phyloP scores from a whole-genome alignment of 2,888 invertebrate species.

The Gandaritis pyraliata region DNA sequence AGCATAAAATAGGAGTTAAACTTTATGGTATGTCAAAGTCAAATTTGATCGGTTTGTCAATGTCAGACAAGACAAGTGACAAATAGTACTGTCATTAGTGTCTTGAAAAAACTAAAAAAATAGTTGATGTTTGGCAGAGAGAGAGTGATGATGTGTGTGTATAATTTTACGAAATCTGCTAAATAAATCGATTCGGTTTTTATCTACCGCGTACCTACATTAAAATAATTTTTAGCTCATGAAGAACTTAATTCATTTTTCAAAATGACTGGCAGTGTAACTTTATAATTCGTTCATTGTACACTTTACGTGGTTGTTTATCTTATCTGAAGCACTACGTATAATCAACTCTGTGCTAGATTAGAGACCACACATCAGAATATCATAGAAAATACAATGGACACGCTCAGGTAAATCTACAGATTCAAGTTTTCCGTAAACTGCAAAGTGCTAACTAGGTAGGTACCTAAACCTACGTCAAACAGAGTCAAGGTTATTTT shows the following conservation, averaged over 20 bases:
- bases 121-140: slow-evolving; percentile 2
- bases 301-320: slow-evolving; percentile 21
- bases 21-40: no score
- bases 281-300: slow-evolving; percentile 8
- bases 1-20: background rate
- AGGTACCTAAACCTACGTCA: slow-evolving; percentile 17
- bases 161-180: background rate
- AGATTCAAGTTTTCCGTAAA: slow-evolving; percentile 18
- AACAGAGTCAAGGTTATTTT: background rate
- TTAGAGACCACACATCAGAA: slow-evolving; percentile 18
- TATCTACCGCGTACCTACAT: background rate
- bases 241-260: background rate
- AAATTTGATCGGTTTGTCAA: no score
- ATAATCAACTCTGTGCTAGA: slow-evolving; percentile 27
- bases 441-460: slow-evolving; percentile 22
- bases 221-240: background rate
- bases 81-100: no score
- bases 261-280: slow-evolving; percentile 11
- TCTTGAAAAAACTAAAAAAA: background rate
- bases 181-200: slow-evolving; percentile 4
- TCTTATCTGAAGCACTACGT: slow-evolving; percentile 35
- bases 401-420: slow-evolving; percentile 59
- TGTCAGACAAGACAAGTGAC: no score
- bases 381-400: slow-evolving; percentile 50
- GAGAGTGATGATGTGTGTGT: background rate